A percentile compares a stretch with the other conserved stretches of the same genome.
Conservation (phyloP, 1,140 invertebrate genomes). For the Centruroides sculpturatus region DNA sequence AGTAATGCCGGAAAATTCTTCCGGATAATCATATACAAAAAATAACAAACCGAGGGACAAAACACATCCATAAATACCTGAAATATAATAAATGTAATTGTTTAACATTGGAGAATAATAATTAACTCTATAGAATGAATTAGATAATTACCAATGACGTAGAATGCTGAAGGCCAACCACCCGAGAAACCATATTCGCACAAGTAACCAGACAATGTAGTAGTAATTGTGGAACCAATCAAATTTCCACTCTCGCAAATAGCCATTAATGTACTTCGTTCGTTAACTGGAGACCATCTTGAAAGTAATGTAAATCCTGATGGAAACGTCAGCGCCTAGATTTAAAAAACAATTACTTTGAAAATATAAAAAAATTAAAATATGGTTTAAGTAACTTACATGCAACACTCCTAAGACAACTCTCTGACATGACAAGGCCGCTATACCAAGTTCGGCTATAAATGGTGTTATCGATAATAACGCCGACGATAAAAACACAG, state of each 20-base stretch:
- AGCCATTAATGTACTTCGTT: conserved; percentile 10
- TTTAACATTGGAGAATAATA: no score
- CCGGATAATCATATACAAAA: no score
- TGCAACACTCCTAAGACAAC: conserved; percentile 29
- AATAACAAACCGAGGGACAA: no score
- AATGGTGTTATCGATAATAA: conserved; percentile 64
- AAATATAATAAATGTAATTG: no score
- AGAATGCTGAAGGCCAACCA: conserved; percentile 56
- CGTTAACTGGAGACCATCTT: conserved; percentile 17
- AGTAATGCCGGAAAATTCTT: no score
- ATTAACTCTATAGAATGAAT: conserved; percentile 37
- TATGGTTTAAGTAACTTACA: not conserved
- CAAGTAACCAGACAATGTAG: conserved; percentile 22
- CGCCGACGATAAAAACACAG: conserved; percentile 61
- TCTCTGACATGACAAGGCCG: conserved; percentile 26
- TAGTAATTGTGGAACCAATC: conserved; percentile 22
- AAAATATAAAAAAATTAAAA: no score
- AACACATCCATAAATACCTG: no score
- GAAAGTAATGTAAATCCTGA: conserved; percentile 27
- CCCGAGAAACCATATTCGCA: conserved; percentile 27
- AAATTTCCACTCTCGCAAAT: conserved; percentile 18
- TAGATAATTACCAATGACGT: conserved; percentile 40
- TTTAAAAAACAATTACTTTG: no score
- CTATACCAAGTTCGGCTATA: conserved; percentile 31
- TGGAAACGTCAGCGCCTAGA: conserved; percentile 2